These are phyloP conservation scores for Polia nebulosa DNA, from an alignment of 2,888 invertebrate genomes.

Conservation along the genomic window DNA sequence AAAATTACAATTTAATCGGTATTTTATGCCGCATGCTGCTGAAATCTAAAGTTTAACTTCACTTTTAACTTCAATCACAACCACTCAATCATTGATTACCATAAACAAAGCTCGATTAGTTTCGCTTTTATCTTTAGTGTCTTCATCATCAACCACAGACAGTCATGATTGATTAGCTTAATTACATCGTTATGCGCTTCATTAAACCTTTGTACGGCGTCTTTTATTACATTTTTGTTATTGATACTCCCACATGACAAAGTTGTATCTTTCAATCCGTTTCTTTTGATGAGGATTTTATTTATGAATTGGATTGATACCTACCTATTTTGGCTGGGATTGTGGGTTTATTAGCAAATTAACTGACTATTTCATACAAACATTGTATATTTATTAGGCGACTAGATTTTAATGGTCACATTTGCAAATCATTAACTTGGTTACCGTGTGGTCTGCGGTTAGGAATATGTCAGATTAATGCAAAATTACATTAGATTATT, in stretches of 20 bases:
- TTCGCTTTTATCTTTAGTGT: slow-evolving; percentile 45
- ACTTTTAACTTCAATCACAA: slow-evolving; percentile 25
- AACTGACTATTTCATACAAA: slow-evolving; percentile 28
- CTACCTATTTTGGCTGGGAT: slow-evolving; percentile 44
- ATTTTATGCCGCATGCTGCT: too few species aligned
- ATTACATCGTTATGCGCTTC: slow-evolving; percentile 78
- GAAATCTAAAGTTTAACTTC: not conserved
- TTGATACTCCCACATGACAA: slow-evolving; percentile 73
- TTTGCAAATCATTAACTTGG: slow-evolving; percentile 40
- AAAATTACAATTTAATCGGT: too few species aligned
- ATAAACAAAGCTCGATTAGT: slow-evolving; percentile 55
- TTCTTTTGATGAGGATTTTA: slow-evolving; percentile 59
- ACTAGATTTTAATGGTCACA: slow-evolving; percentile 32
- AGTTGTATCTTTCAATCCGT: slow-evolving; percentile 56
- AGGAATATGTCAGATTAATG: not conserved
- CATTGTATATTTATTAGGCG: slow-evolving; percentile 34
- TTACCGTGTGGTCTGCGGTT: slow-evolving; percentile 10
- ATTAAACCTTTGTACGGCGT: slow-evolving; percentile 73
- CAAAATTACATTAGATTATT: not conserved
- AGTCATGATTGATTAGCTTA: slow-evolving; percentile 77
- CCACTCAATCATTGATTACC: slow-evolving; percentile 31
- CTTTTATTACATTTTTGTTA: slow-evolving; percentile 74
- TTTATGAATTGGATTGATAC: slow-evolving; percentile 46
- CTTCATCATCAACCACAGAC: slow-evolving; percentile 53
- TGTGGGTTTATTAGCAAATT: slow-evolving; percentile 54